Evolutionary conservation across 2,113 vertebrate species (phyloP), one percentile per base, ranked within the genome.

Genomic region (Callorhinus ursinus): DNA sequence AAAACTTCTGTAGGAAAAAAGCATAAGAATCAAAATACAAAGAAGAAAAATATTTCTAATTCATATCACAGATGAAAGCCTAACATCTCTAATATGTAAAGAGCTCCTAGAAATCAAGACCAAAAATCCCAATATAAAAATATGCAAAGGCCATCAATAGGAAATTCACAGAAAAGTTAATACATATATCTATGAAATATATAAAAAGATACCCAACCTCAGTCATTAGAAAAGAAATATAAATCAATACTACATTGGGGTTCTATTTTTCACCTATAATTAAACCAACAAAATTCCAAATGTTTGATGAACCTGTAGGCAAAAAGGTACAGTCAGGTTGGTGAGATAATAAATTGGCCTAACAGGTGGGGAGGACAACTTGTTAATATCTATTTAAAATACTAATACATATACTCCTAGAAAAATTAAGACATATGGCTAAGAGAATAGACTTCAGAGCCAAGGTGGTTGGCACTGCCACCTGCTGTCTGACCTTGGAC

Each of bases 331-430:
- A 88, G 10, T 90, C 24, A 19, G 89, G 61, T 39, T 90, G 22
- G 3, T 89, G 36, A 95, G 42, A 93, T 36, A 85, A 93, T 71
- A 79, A 95, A 89, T 61, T 61, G 59, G 71, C 16, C 15, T 95
- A 95, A 96, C 10, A 2, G 46, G 10, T n/a, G 24, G 36, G 42
- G 49, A n/a, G 13, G 28, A 76, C 21, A 46, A 39, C 33, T 22
- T 85, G 31, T 89, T 94, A 85, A 13, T 61, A 57, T 76, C 63
- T 55, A 14, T 14, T 80, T 67, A 92, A 92, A 61, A 81, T 74
- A 81, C 63, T 88, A 53, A 74, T 39, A 42, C n/a, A 55, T 8
- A 81, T 6, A 12, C 7, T 33, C 18, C 80, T 65, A 67, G 85
- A 79, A 61, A 39, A 77, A 82, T 24, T 42, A 16, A 65, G 53